A percentile compares a stretch with the other conserved stretches of the same genome.
Conservation (phyloP, 2,888 invertebrate species). For the Standfussiana lucernea region DNA sequence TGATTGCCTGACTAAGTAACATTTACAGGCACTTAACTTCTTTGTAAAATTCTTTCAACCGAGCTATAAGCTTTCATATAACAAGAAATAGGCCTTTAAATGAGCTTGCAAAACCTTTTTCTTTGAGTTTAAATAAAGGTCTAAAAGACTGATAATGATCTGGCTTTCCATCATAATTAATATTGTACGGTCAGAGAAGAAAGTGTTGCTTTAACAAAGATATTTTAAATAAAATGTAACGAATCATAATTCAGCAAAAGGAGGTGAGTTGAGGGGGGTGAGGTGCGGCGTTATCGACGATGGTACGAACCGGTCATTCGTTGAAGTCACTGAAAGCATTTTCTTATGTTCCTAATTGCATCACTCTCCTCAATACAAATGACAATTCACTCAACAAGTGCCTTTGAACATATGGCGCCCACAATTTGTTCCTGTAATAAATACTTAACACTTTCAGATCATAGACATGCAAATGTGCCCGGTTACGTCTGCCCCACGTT, state of each 20-base stretch:
- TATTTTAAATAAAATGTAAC: not conserved
- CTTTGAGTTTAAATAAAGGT: constrained; percentile 26
- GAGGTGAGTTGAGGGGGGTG: no score
- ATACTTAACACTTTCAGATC: constrained; percentile 57
- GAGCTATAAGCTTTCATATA: constrained; percentile 21
- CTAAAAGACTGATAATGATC: constrained; percentile 27
- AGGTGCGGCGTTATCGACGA: not conserved
- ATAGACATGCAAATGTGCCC: constrained; percentile 67
- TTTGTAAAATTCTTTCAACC: constrained; percentile 32
- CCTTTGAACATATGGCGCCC: constrained; percentile 39
- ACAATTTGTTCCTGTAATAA: constrained; percentile 59
- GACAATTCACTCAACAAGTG: constrained; percentile 64
- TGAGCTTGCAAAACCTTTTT: constrained; percentile 28
- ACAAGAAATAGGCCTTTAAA: constrained; percentile 27
- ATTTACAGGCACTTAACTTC: constrained; percentile 44
- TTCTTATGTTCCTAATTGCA: constrained; percentile 1
- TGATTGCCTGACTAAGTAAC: constrained; percentile 51
- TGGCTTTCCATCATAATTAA: constrained; percentile 31
- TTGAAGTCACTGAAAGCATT: not conserved
- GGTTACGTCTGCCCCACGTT: constrained; percentile 67
- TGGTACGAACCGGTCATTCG: not conserved
- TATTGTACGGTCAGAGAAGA: not conserved
- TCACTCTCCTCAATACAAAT: constrained; percentile 5
- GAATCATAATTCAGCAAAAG: not conserved
- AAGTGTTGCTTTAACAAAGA: not conserved